Percentiles rank a stretch among this genome's conserved stretches.
These are phyloP conservation scores for Cataglyphis albicans DNA, from an alignment of 2,888 invertebrate species.

Conservation along the genomic window DNA sequence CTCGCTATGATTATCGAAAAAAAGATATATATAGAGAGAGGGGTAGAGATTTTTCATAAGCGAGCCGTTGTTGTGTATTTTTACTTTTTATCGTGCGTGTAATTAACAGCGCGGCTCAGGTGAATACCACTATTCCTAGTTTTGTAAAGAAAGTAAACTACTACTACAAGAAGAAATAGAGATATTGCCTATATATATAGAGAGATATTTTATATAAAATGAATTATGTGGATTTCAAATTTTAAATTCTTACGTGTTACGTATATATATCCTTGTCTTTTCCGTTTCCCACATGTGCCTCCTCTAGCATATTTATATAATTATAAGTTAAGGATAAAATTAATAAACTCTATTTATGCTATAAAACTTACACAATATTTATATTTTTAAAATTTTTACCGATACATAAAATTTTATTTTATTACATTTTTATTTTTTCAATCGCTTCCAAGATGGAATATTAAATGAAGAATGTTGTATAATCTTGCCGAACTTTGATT, in stretches of 20 bases:
- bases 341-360: not conserved
- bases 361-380: not conserved
- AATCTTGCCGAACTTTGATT: not conserved
- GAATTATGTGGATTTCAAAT: conserved; percentile 77
- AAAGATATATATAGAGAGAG: conserved; percentile 50
- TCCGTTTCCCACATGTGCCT: not conserved
- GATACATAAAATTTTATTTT: not conserved
- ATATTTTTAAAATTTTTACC: not conserved
- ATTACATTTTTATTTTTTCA: not conserved
- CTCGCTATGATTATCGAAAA: conserved; percentile 69
- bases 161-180: conserved; percentile 78
- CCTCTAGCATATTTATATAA: not conserved
- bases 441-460: not conserved
- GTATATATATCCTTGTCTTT: not conserved
- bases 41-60: conserved; percentile 33
- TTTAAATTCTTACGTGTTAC: conserved; percentile 46
- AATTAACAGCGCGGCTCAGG: conserved; percentile 71
- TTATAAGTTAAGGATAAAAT: not conserved
- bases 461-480: not conserved
- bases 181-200: conserved; percentile 78
- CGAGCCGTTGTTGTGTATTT: conserved; percentile 60
- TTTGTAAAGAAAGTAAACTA: conserved; percentile 81
- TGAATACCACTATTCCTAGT: conserved; percentile 80
- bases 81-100: conserved; percentile 57
- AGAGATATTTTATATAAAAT: conserved; percentile 84